Conservation (phyloP, 2,113 vertebrate genomes). For the Pelobates fuscus region DNA sequence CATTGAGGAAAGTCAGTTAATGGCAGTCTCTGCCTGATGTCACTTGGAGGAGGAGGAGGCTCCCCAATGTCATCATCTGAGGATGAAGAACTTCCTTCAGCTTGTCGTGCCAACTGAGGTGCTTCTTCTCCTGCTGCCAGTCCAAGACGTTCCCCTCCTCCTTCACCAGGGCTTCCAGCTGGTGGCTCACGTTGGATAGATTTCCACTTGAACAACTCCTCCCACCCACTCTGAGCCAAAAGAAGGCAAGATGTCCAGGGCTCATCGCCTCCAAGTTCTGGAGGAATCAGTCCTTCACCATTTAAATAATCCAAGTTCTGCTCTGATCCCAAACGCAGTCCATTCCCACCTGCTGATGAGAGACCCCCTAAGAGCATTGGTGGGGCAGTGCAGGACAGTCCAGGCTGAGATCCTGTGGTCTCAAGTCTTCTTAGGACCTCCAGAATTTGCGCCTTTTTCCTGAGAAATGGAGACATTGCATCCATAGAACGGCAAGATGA, state of each 20-base stretch:
- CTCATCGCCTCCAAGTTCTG: slow-evolving; percentile 58
- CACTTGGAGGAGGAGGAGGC: slow-evolving; percentile 31
- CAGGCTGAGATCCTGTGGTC: slow-evolving; percentile 77
- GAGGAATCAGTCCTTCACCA: slow-evolving; percentile 66
- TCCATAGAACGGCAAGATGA: slow-evolving; percentile 69
- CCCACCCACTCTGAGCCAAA: slow-evolving; percentile 71
- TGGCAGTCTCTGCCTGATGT: slow-evolving; percentile 36
- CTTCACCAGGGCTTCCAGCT: slow-evolving; percentile 61
- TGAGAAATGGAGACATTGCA: slow-evolving; percentile 90
- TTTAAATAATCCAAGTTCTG: slow-evolving; percentile 68
- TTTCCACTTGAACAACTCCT: slow-evolving; percentile 71
- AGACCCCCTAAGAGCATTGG: slow-evolving; percentile 68
- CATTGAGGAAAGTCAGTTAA: slow-evolving; percentile 39
- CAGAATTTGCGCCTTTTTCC: slow-evolving; percentile 94
- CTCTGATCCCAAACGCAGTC: slow-evolving; percentile 39
- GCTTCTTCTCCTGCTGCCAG: slow-evolving; percentile 26
- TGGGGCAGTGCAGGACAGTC: slow-evolving; percentile 69
- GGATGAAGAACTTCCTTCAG: slow-evolving; percentile 53
- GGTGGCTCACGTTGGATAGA: slow-evolving; percentile 54
- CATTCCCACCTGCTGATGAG: slow-evolving; percentile 66
- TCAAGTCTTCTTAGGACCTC: slow-evolving; percentile 91
- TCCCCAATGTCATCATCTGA: slow-evolving; percentile 48
- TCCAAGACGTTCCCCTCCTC: slow-evolving; percentile 45
- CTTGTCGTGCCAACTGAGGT: slow-evolving; percentile 24
- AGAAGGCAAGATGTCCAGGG: slow-evolving; percentile 72